Evolutionary conservation across 2,113 vertebrate species (phyloP), one percentile per base, ranked within the genome.

Genomic region (Chinchilla lanigera): DNA sequence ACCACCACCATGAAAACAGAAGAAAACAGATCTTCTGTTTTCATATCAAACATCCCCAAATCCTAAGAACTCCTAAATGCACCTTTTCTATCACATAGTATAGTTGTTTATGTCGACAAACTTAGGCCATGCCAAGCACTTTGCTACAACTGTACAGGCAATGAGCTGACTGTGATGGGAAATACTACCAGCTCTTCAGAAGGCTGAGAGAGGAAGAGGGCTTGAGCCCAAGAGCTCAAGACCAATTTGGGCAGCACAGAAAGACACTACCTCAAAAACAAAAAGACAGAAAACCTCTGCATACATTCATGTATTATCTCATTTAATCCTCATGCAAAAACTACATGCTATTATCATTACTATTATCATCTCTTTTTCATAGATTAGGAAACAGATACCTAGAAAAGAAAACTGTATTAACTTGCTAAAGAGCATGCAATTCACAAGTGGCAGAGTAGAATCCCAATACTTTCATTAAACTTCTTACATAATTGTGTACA

Each of bases 381-480:
- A 96, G 73, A 75, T 50, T n/a, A 80, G 65, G n/a, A 90, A 78
- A 61, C 41, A 84, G 77, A 82, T 35, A 17, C 54, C 3, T 28
- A 50, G 44, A 94, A 95, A 95, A 84, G 56, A 71, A 33, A 73
- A 73, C 22, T 73, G 22, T 22, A 80, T 38, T 84, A 94, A 88
- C 41, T 82, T 89, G 82, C 38, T 78, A 44, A 67, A 71, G 52
- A 44, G 14, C 35, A 88, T 52, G 65, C 24, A 96, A 63, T 24
- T 65, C 56, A 44, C 26, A 89, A 80, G 12, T 47, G 2, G 10
- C 1, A 26, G 17, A 87, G 35, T 56, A 2, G 2, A 73, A 91
- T 16, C 19, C 33, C 30, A 92, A 80, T 16, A 10, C 41, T 69
- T 38, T 77, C 56, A 58, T 85, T 78, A 91, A 85, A 56, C 12